phyloP scores from a whole-genome alignment of 53 echinoderm and acorn worm genomes.

The Paelopatides confundens region DNA sequence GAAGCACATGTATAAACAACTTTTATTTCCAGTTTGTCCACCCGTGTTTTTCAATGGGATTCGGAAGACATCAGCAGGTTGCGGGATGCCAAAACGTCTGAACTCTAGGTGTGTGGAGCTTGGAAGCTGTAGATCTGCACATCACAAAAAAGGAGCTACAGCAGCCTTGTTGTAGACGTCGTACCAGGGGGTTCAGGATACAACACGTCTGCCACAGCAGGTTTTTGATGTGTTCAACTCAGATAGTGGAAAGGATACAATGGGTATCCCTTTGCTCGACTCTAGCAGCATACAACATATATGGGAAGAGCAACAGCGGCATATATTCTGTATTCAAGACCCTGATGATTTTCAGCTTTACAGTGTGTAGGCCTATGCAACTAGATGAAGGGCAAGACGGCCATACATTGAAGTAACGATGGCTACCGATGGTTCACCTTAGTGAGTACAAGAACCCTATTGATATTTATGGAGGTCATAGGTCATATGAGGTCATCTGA shows the following conservation, averaged over 20 bases:
- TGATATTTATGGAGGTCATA: too few species aligned
- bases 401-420: too few species aligned
- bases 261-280: slow-evolving; percentile 72
- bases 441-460: too few species aligned
- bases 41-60: slow-evolving; percentile 66
- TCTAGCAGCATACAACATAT: slow-evolving; percentile 60
- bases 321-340: slow-evolving; percentile 74
- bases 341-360: neutral
- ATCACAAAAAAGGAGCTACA: slow-evolving; percentile 42
- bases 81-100: neutral
- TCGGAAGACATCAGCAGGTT: slow-evolving; percentile 42
- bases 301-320: slow-evolving; percentile 48
- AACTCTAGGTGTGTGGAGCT: neutral
- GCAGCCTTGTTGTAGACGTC: slow-evolving; percentile 30
- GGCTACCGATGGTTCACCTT: too few species aligned
- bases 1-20: too few species aligned
- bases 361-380: too few species aligned
- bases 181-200: slow-evolving; percentile 56
- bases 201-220: slow-evolving; percentile 53
- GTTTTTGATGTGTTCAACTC: slow-evolving; percentile 60
- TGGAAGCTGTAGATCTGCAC: slow-evolving; percentile 11
- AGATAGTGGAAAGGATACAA: slow-evolving; percentile 57
- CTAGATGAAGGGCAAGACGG: too few species aligned
- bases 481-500: too few species aligned
- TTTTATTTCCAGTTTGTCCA: neutral